Evolutionary conservation across 2,888 invertebrate genomes (phyloP).

Genomic region (Drosophila buzzatii): DNA sequence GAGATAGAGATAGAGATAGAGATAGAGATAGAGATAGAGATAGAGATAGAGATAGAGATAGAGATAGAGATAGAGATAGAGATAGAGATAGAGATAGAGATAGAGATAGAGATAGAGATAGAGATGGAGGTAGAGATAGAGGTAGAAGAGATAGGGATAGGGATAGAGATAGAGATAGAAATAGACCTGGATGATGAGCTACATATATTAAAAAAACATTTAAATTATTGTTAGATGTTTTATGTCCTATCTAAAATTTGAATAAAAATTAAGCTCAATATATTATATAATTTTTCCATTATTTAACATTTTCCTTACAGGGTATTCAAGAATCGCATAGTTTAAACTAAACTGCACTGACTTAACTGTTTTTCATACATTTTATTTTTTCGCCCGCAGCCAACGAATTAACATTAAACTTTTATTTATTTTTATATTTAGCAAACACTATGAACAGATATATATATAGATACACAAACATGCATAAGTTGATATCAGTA

Average conservation of each 20-base stretch:
- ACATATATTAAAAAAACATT: too few species aligned
- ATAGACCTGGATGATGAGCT: too few species aligned
- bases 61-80: neutral
- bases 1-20: too few species aligned
- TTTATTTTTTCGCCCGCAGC: conserved; percentile 23
- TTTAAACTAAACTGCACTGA: neutral
- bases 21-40: too few species aligned
- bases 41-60: neutral
- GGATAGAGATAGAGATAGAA: too few species aligned
- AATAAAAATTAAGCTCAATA: too few species aligned
- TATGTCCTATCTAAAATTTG: too few species aligned
- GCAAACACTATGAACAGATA: conserved; percentile 32
- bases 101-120: neutral
- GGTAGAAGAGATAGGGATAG: too few species aligned
- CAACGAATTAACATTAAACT: conserved; percentile 47
- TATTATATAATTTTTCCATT: too few species aligned
- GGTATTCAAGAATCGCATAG: neutral
- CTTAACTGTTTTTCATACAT: conserved; percentile 15
- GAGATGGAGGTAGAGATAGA: too few species aligned
- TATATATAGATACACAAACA: conserved; percentile 20
- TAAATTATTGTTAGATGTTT: too few species aligned
- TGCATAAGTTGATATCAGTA: conserved; percentile 9
- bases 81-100: neutral
- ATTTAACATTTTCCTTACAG: neutral
- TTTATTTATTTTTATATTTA: conserved; percentile 55